Conservation (phyloP, 1,140 invertebrate species). For the Drosophila nigromelanica region DNA sequence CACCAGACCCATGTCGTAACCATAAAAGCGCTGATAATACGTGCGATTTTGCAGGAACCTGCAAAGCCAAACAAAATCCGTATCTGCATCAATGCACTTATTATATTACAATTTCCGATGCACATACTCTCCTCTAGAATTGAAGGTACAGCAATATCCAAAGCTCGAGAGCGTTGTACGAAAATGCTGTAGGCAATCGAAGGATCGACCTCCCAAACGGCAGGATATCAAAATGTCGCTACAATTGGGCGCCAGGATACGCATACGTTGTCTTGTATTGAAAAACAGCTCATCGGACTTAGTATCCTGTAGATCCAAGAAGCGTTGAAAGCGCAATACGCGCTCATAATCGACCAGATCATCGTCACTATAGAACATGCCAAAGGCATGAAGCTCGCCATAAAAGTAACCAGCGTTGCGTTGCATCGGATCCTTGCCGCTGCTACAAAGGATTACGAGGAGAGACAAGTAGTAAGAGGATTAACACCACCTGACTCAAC, state of each 20-base stretch:
- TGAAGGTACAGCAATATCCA: constrained; percentile 74
- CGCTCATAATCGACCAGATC: constrained; percentile 55
- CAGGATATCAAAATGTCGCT: constrained; percentile 65
- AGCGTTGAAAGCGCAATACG: constrained; percentile 62
- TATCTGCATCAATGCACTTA: too few species aligned
- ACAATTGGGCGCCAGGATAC: constrained; percentile 66
- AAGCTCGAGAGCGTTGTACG: constrained; percentile 52
- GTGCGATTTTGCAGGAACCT: constrained; percentile 52
- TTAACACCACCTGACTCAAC: constrained; percentile 6
- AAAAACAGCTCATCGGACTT: constrained; percentile 64
- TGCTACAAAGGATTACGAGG: constrained; percentile 35
- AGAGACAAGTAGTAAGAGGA: neutral
- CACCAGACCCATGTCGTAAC: constrained; percentile 76
- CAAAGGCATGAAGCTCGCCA: constrained; percentile 49
- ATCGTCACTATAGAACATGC: constrained; percentile 45
- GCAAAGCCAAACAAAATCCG: neutral
- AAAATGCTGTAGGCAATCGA: constrained; percentile 60
- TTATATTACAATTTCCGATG: constrained; percentile 6
- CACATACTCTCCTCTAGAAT: constrained; percentile 54
- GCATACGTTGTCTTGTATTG: constrained; percentile 60
- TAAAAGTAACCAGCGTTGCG: constrained; percentile 58
- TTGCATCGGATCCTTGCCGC: constrained; percentile 55
- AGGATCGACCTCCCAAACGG: constrained; percentile 49
- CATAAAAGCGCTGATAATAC: constrained; percentile 56
- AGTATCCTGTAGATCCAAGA: constrained; percentile 63